Percentiles rank a stretch among this genome's conserved stretches.
Evolutionary conservation across 2,888 invertebrate species (phyloP).

Genomic region (Andrena bicolor): DNA sequence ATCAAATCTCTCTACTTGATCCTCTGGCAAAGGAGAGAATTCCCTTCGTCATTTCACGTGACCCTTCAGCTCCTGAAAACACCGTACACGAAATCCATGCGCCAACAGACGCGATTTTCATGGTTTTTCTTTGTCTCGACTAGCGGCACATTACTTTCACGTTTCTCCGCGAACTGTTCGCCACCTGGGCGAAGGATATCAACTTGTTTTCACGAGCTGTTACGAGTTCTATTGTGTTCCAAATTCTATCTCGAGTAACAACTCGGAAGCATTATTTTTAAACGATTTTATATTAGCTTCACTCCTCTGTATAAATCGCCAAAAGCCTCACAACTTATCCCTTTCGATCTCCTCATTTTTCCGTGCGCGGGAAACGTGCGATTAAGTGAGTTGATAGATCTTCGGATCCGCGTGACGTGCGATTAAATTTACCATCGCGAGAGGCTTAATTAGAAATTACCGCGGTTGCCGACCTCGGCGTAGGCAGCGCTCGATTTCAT

Average conservation of each 20-base stretch:
- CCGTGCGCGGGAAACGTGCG: not conserved
- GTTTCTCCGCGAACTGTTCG: conserved; percentile 16
- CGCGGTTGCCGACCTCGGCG: conserved; percentile 21
- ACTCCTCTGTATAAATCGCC: no score
- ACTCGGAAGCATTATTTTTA: no score
- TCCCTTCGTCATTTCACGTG: not conserved
- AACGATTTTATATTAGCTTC: no score
- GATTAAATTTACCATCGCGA: conserved; percentile 20
- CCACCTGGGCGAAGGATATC: no score
- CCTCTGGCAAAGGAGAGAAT: not conserved
- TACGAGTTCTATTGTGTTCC: no score
- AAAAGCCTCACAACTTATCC: no score
- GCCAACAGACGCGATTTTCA: conserved; percentile 20
- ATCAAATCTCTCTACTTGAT: not conserved
- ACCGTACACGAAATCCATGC: not conserved
- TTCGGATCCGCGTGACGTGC: conserved; percentile 10
- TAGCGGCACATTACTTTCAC: no score
- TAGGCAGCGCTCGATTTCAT: conserved; percentile 58
- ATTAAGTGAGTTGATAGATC: not conserved
- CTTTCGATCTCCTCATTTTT: not conserved
- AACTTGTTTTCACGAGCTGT: not conserved
- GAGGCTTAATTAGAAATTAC: conserved; percentile 59
- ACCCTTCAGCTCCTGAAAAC: not conserved
- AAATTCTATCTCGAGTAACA: no score
- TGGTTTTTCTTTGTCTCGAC: no score